A percentile compares a stretch with the other conserved stretches of the same genome.
Conservation (phyloP, 2,888 invertebrate species). For the Dynastes hyllus region DNA sequence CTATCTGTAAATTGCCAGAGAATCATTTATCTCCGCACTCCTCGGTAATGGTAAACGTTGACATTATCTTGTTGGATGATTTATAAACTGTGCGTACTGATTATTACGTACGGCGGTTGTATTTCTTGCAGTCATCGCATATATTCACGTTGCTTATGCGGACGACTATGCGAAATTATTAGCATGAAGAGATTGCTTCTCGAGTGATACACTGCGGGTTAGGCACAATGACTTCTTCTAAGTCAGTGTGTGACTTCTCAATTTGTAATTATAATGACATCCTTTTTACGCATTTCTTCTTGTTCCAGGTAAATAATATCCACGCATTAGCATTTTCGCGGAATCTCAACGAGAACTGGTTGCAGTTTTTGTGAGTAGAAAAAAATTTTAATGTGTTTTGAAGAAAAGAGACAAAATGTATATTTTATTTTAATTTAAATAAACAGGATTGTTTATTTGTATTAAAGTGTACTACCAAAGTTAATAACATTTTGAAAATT, state of each 20-base stretch:
- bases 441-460: background rate
- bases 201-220: background rate
- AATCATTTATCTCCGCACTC: conserved; percentile 20
- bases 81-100: conserved; percentile 26
- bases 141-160: background rate
- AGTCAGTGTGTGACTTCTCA: background rate
- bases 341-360: background rate
- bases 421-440: too few species aligned
- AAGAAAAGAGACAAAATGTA: background rate
- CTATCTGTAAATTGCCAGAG: conserved; percentile 14
- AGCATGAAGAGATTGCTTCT: conserved; percentile 21
- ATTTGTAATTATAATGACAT: conserved; percentile 20
- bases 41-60: conserved; percentile 19
- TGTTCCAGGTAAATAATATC: conserved; percentile 21
- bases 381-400: background rate
- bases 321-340: background rate
- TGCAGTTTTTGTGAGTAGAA: background rate
- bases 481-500: background rate
- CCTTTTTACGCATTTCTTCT: conserved; percentile 5
- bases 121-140: background rate
- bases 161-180: conserved; percentile 5
- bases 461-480: background rate
- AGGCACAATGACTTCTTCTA: background rate
- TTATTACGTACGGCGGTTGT: conserved; percentile 13
- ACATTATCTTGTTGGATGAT: conserved; percentile 32